Conservation (phyloP, 2,797 vertebrate species). For the Eidolon dupreanum region DNA sequence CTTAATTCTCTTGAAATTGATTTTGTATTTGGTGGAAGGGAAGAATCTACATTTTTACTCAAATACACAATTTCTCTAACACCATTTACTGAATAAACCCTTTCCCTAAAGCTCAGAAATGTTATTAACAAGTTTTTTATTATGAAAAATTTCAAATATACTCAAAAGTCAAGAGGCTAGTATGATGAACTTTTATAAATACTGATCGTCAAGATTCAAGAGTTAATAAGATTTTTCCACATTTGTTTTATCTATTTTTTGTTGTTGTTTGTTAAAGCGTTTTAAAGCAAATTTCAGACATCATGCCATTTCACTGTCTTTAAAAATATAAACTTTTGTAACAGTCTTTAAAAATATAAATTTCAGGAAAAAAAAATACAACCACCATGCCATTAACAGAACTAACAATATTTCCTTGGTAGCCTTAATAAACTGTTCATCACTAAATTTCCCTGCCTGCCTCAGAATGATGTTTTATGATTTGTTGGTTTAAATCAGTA, state of each 20-base stretch:
- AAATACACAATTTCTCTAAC: not conserved
- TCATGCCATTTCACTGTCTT: not conserved
- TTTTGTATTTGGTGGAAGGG: not conserved
- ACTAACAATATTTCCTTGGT: not conserved
- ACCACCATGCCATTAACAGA: not conserved
- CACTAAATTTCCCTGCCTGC: not conserved
- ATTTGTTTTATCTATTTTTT: not conserved
- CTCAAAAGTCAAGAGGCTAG: not conserved
- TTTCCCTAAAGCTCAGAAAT: constrained; percentile 11
- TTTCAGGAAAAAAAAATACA: not conserved
- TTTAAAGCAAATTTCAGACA: not conserved
- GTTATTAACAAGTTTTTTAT: not conserved
- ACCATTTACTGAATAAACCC: not conserved
- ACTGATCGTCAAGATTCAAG: not conserved
- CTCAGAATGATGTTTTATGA: not conserved
- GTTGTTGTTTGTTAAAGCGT: not conserved
- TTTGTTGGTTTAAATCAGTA: not conserved
- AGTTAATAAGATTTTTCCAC: not conserved
- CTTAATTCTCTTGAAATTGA: not conserved
- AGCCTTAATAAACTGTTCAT: not conserved
- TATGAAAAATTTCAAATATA: constrained; percentile 2
- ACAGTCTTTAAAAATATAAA: not conserved
- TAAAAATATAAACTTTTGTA: not conserved
- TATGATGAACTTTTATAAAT: not conserved
- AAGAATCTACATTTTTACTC: not conserved